phyloP scores from a whole-genome alignment of 2,797 vertebrate species.

The Iguana delicatissima region DNA sequence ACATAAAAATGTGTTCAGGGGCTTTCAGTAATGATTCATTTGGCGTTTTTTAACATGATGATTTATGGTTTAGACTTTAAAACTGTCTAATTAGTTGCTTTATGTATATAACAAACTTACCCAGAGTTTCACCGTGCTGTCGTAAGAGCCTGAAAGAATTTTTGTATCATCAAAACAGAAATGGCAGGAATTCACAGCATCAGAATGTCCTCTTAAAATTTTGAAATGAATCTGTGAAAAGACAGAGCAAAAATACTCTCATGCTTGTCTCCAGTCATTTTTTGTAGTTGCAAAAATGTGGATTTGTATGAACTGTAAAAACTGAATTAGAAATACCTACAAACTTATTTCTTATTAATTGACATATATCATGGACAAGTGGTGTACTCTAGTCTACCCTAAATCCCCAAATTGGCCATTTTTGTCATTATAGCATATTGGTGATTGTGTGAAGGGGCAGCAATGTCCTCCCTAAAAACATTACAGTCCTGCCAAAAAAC shows the following conservation, averaged over 20 bases:
- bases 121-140: slow-evolving; percentile 78
- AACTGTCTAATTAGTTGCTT: neutral
- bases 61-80: neutral
- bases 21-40: slow-evolving; percentile 8
- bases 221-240: slow-evolving; percentile 73
- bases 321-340: accelerated
- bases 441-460: too few relatives aligned
- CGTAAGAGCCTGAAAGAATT: slow-evolving; percentile 76
- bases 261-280: neutral
- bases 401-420: neutral
- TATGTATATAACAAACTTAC: slow-evolving; percentile 54
- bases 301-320: neutral
- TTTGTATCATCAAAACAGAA: slow-evolving; percentile 80
- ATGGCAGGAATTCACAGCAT: slow-evolving; percentile 76
- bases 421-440: neutral
- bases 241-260: slow-evolving; percentile 23
- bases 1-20: slow-evolving; percentile 4
- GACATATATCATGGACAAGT: neutral
- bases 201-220: slow-evolving; percentile 71
- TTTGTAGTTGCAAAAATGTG: neutral
- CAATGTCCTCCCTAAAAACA: neutral
- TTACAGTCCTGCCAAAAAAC: too few relatives aligned
- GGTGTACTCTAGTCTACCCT: neutral
- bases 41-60: neutral
- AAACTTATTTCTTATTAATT: neutral